Evolutionary conservation across 2,113 vertebrate species (phyloP).

Genomic region (Mus pahari): DNA sequence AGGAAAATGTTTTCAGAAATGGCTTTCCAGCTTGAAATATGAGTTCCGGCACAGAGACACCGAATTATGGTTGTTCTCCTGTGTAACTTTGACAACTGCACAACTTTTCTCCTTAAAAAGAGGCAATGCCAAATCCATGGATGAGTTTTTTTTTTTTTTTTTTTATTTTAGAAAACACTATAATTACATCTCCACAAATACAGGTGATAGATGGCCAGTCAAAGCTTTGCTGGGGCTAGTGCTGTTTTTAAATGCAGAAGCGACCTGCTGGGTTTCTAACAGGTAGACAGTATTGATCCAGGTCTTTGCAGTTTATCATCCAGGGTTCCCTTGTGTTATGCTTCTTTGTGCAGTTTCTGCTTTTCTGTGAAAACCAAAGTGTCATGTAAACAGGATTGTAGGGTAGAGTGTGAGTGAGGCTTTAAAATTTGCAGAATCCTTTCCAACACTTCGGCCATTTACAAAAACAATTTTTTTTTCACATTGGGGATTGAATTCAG

Average conservation of each 20-base stretch:
- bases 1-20: conserved; percentile 69
- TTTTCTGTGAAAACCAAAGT: conserved; percentile 36
- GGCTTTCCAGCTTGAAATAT: conserved; percentile 55
- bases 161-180: conserved; percentile 29
- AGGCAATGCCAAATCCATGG: background rate
- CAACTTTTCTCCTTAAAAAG: conserved; percentile 49
- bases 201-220: background rate
- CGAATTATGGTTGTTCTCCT: conserved; percentile 4
- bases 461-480: background rate
- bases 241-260: background rate
- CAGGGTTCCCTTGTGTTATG: background rate
- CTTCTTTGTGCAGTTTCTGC: background rate
- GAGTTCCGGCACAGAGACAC: conserved; percentile 4
- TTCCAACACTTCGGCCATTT: background rate
- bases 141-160: background rate
- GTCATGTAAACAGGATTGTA: conserved; percentile 27
- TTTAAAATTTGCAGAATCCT: conserved; percentile 56
- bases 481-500: background rate
- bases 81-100: background rate
- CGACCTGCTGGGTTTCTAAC: conserved; percentile 35
- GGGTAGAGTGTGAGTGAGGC: background rate
- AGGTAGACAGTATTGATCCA: background rate
- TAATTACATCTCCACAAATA: background rate
- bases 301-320: conserved; percentile 15
- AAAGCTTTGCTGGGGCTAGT: conserved; percentile 22